These are phyloP conservation scores for Cinclus cinclus DNA, from an alignment of 2,113 vertebrate species.

Conservation along the genomic window DNA sequence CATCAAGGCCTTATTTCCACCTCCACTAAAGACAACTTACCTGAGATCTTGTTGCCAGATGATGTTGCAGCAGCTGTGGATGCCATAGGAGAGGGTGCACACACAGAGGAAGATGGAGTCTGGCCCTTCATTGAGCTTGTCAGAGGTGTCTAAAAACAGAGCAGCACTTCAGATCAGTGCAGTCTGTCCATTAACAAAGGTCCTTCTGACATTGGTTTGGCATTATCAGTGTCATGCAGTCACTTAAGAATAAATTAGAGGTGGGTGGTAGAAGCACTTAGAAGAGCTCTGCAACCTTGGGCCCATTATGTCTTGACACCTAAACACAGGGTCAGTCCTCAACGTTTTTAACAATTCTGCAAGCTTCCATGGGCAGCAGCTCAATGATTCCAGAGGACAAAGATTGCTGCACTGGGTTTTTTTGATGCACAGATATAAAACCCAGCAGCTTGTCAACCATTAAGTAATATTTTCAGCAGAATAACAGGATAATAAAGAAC, in stretches of 20 bases:
- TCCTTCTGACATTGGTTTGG: neutral
- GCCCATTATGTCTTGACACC: neutral
- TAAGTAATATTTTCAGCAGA: neutral
- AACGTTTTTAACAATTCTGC: neutral
- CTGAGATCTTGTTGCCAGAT: conserved; percentile 63
- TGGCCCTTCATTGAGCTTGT: conserved; percentile 52
- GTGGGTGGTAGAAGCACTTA: neutral
- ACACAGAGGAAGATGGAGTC: conserved; percentile 3
- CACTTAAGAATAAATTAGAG: neutral
- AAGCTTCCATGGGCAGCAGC: neutral
- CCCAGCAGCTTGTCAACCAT: neutral
- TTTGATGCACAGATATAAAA: neutral
- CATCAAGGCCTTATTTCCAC: neutral
- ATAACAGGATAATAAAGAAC: neutral
- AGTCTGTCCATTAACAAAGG: neutral
- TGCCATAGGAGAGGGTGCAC: neutral
- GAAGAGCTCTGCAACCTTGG: neutral
- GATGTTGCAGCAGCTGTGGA: conserved; percentile 10
- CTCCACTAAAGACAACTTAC: conserved; percentile 36
- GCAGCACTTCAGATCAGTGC: neutral
- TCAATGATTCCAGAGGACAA: neutral
- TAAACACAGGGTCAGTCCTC: neutral
- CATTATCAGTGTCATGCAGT: neutral
- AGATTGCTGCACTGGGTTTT: neutral
- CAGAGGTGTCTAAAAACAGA: conserved; percentile 60